These are phyloP conservation scores for Sycobia sp. DNA, from an alignment of 1,140 invertebrate genomes.

Conservation along the genomic window DNA sequence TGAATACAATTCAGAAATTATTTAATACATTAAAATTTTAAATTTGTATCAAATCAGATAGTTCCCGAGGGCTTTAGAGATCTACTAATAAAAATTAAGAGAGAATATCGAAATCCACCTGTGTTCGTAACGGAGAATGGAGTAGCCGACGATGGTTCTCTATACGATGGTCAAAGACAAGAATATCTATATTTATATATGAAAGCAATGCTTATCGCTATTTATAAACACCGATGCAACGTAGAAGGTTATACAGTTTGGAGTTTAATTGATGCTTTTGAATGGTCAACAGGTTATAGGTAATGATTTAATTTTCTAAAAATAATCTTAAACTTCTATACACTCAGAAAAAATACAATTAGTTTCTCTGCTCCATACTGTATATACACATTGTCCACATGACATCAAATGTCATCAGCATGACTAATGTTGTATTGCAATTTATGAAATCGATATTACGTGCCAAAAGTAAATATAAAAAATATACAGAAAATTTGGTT, in stretches of 20 bases:
- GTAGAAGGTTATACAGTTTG: slow-evolving; percentile 74
- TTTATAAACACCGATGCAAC: slow-evolving; percentile 69
- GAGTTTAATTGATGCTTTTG: slow-evolving; percentile 62
- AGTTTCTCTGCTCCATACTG: no score
- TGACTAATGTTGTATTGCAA: no score
- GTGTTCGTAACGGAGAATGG: slow-evolving; percentile 78
- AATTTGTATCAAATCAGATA: slow-evolving; percentile 37
- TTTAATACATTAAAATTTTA: neutral
- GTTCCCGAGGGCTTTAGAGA: slow-evolving; percentile 64
- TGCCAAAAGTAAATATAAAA: no score
- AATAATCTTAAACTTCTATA: no score
- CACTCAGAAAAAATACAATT: no score
- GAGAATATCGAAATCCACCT: slow-evolving; percentile 67
- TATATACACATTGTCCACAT: no score
- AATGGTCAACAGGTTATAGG: slow-evolving; percentile 2
- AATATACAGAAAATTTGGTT: no score
- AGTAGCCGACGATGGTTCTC: slow-evolving; percentile 37
- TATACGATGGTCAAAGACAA: slow-evolving; percentile 42
- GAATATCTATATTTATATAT: slow-evolving; percentile 68
- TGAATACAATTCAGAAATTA: neutral
- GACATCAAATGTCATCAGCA: no score
- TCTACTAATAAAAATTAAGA: slow-evolving; percentile 68
- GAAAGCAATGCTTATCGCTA: slow-evolving; percentile 68
- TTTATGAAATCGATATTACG: no score
- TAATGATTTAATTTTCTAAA: no score